Base-by-base conservation (phyloP, 2,888 invertebrate genomes). In the Ceriagrion tenellum region DNA sequence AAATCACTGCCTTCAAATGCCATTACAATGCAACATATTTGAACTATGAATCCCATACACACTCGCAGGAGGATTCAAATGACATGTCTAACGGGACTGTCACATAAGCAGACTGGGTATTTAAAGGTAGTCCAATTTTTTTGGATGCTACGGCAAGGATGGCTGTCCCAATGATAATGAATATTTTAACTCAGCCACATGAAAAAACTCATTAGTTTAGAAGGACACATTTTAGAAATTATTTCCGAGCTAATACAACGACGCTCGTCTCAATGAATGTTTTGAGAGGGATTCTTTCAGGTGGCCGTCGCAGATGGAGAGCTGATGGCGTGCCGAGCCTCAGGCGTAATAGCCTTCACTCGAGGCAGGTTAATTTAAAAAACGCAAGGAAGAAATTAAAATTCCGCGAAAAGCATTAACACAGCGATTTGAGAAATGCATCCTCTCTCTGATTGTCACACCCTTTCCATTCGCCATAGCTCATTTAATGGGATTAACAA, bases 171-270 rank as follows among this genome's bases (percentile, higher is more conserved):
- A 20, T 13, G 13, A 69, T 47, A 47, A 47, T 47, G 8, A n/a
- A 26, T 69, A 26, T 26, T 69, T 69, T 26, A 69, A 69, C 0
- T 26, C 69, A 12, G 69, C 69, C 26, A 26, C 26, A 69, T 69
- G n/a, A 69, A 10, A 26, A 12, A 69, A 69, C 26, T 69, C 69
- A 69, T 69, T 69, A 69, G 69, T 26, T 59, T 26, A n/a, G 23
- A 63, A 35, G 91, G 59, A 63, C 35, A 40, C 35, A 91, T 63
- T 91, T 91, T 91, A 63, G 91, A n/a, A 40, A 91, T 91, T 63
- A 91, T 91, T 91, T 91, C 63, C 59, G 91, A 56, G 88, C 40
- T 47, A 35, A 59, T 63, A 23, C 40, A 40, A 63, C 23, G 59
- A 91, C 91, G 59, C 91, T 40, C 59, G 40, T 26, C 63, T 56